These are phyloP conservation scores for Leptopilina clavipes DNA, from an alignment of 1,140 invertebrate species.

Conservation along the genomic window DNA sequence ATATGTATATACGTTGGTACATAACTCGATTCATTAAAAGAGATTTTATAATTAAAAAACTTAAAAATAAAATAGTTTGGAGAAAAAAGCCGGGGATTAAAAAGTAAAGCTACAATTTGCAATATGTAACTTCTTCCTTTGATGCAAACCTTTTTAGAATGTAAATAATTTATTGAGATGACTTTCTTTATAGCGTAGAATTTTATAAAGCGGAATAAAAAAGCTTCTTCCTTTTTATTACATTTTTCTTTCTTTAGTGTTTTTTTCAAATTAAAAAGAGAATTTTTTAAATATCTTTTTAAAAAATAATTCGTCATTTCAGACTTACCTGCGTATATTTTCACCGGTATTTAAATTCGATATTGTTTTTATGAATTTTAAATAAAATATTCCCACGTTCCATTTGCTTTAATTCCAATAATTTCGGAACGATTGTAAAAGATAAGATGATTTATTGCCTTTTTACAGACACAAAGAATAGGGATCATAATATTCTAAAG, in stretches of 20 bases:
- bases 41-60: neutral
- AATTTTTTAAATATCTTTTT: too few species aligned
- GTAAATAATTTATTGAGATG: constrained; percentile 3
- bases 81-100: neutral
- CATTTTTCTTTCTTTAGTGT: neutral
- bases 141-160: neutral
- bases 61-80: neutral
- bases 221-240: neutral
- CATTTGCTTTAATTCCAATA: constrained; percentile 5
- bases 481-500: neutral
- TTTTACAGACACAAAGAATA: neutral
- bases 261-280: neutral
- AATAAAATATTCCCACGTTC: constrained; percentile 14
- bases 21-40: neutral
- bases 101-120: neutral
- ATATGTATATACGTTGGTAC: neutral
- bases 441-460: constrained; percentile 5
- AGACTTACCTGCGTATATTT: too few species aligned
- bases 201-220: neutral
- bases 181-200: neutral
- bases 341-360: neutral
- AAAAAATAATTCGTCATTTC: too few species aligned
- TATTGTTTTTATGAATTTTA: neutral
- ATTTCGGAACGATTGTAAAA: neutral
- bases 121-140: neutral